phyloP scores from a whole-genome alignment of 2,113 vertebrate species.

The Chlorodrepanis virens region DNA sequence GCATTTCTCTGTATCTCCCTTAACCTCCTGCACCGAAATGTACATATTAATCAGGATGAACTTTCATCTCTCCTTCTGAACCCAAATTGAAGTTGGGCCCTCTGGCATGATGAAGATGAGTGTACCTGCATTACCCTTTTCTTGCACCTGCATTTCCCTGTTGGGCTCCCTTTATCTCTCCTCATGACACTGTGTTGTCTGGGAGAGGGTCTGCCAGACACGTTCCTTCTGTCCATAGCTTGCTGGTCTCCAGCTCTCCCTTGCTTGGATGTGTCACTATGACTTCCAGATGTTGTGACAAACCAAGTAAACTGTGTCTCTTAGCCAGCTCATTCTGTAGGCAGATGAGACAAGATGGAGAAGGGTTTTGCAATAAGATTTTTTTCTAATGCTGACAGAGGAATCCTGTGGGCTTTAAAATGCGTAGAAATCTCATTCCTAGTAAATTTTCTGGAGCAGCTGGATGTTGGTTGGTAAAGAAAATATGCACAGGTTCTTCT shows the following conservation, averaged over 20 bases:
- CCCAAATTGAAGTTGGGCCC: not conserved
- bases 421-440: not conserved
- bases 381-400: constrained; percentile 14
- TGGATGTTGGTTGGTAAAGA: not conserved
- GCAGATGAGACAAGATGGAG: constrained; percentile 27
- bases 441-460: not conserved
- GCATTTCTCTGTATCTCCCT: not conserved
- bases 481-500: not conserved
- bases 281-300: constrained; percentile 55
- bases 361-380: constrained; percentile 20
- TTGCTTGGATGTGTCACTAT: constrained; percentile 28
- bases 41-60: not conserved
- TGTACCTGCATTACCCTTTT: not conserved
- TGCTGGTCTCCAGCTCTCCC: not conserved
- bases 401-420: not conserved
- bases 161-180: not conserved
- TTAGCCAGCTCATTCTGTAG: constrained; percentile 29
- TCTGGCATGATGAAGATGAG: not conserved
- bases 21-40: not conserved
- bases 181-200: not conserved
- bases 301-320: not conserved
- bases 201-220: not conserved
- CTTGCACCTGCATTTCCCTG: not conserved
- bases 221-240: not conserved
- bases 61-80: not conserved